Conservation (phyloP, 2,888 invertebrate genomes). For the Clostera curtula region DNA sequence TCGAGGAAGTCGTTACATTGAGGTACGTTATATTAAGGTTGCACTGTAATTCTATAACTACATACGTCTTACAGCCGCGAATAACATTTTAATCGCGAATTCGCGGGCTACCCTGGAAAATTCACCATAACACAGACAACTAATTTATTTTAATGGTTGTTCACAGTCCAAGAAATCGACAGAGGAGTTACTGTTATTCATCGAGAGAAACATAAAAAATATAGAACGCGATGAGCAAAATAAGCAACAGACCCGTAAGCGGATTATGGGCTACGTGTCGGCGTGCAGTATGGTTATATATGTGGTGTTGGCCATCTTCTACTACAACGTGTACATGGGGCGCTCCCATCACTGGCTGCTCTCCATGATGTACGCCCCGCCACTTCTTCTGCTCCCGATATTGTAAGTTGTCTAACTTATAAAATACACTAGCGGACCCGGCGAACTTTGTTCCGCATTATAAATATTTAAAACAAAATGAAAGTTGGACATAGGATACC, state of each 20-base stretch:
- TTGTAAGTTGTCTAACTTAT: constrained; percentile 78
- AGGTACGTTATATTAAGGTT: too few species aligned
- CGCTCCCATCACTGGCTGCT: constrained; percentile 82
- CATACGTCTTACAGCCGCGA: too few species aligned
- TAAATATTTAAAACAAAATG: too few species aligned
- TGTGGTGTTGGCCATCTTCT: constrained; percentile 80
- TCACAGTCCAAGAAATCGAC: constrained; percentile 66
- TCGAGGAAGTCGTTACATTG: too few species aligned
- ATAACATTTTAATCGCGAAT: too few species aligned
- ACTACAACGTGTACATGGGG: constrained; percentile 88
- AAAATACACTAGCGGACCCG: too few species aligned
- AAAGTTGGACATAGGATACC: too few species aligned
- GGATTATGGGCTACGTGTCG: constrained; percentile 85
- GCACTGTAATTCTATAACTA: too few species aligned
- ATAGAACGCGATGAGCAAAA: constrained; percentile 87
- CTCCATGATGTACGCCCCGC: constrained; percentile 83
- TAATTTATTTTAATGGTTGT: constrained; percentile 1
- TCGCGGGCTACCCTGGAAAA: too few species aligned
- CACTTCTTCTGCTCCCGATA: constrained; percentile 86
- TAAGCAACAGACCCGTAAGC: constrained; percentile 87
- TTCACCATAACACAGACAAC: neutral
- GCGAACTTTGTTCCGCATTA: too few species aligned
- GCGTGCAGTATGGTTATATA: constrained; percentile 81
- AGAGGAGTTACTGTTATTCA: constrained; percentile 76
- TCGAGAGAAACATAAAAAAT: constrained; percentile 85